phyloP scores from a whole-genome alignment of 2,113 vertebrate genomes.

The Lophura nycthemera region DNA sequence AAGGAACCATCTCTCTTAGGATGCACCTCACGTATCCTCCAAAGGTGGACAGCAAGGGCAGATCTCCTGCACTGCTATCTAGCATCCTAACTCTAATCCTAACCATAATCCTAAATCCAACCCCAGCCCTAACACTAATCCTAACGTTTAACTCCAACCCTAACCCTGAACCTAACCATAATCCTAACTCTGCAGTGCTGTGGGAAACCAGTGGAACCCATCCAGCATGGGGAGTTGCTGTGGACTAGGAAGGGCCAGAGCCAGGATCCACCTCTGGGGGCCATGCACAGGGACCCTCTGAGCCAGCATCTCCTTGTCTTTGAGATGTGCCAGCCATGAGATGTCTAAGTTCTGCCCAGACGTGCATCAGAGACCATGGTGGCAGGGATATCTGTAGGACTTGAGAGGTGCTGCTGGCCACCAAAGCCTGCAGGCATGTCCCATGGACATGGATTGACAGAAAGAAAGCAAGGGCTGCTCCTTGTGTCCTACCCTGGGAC shows the following conservation, averaged over 20 bases:
- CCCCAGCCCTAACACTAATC: too few relatives aligned
- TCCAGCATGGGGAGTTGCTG: fast-evolving
- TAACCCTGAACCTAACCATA: too few relatives aligned
- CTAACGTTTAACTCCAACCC: too few relatives aligned
- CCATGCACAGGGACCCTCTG: neutral
- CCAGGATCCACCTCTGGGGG: neutral
- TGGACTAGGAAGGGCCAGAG: neutral
- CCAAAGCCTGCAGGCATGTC: neutral
- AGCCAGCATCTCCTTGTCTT: neutral
- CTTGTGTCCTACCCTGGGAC: fast-evolving
- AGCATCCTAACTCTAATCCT: neutral
- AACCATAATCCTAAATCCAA: too few relatives aligned
- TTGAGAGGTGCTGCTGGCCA: neutral
- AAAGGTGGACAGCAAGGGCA: neutral
- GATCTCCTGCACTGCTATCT: neutral
- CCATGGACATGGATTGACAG: neutral
- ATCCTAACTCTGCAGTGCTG: neutral
- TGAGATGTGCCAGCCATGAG: neutral
- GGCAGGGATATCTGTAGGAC: neutral
- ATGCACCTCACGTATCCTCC: neutral
- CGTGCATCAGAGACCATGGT: fast-evolving
- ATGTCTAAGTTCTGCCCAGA: fast-evolving
- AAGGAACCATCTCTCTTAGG: neutral
- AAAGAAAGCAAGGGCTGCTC: neutral
- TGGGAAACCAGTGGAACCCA: neutral